phyloP scores from a whole-genome alignment of 2,113 vertebrate genomes.

The Oreochromis aureus region DNA sequence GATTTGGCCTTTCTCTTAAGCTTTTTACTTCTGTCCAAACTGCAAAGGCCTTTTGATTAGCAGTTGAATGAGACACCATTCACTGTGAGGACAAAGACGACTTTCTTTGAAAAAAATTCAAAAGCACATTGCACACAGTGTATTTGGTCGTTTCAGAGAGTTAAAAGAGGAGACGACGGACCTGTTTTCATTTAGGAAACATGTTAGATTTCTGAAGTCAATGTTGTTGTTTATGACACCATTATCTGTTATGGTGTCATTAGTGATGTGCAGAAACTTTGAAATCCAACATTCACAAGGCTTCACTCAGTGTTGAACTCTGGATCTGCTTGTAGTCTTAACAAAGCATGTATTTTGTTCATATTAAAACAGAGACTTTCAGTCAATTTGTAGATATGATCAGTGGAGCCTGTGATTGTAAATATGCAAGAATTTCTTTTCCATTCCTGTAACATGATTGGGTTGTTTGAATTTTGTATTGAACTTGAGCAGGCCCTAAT shows the following conservation, averaged over 20 bases:
- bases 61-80: conserved; percentile 30
- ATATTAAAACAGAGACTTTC: not conserved
- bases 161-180: not conserved
- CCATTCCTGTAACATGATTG: not conserved
- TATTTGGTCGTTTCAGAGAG: not conserved
- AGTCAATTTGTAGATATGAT: not conserved
- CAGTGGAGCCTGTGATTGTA: not conserved
- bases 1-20: not conserved
- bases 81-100: conserved; percentile 12
- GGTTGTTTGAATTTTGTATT: not conserved
- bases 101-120: not conserved
- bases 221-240: not conserved
- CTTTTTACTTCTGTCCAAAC: not conserved
- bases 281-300: not conserved
- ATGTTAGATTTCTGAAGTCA: not conserved
- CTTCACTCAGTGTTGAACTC: not conserved
- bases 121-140: conserved; percentile 3
- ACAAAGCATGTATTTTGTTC: not conserved
- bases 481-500: not conserved
- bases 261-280: not conserved
- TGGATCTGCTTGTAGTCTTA: not conserved
- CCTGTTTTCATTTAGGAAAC: not conserved
- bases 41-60: conserved; percentile 16
- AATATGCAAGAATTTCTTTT: not conserved
- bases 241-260: not conserved